Evolutionary conservation across 2,888 invertebrate genomes (phyloP).

Genomic region (Xestobium rufovillosum): DNA sequence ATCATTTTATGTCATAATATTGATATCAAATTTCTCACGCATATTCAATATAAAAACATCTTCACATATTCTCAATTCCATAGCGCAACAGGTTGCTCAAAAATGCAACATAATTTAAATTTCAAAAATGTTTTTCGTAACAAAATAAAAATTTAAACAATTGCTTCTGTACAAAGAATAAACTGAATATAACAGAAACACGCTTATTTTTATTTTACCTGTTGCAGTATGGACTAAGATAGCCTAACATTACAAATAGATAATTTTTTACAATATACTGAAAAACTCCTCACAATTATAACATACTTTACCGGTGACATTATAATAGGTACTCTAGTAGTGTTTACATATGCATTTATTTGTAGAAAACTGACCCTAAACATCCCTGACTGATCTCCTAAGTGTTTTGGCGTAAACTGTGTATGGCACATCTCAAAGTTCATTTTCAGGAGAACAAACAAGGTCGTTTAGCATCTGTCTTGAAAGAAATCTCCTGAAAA

Average conservation of each 20-base stretch:
- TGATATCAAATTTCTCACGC: conserved; percentile 44
- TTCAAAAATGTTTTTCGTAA: conserved; percentile 12
- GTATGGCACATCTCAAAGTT: no score
- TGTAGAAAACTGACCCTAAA: neutral
- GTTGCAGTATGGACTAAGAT: no score
- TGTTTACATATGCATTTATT: conserved; percentile 20
- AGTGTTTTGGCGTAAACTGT: conserved; percentile 11
- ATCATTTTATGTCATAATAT: conserved; percentile 43
- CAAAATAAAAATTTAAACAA: no score
- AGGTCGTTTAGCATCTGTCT: no score
- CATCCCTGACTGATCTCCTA: neutral
- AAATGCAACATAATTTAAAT: no score
- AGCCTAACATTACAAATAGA: conserved; percentile 43
- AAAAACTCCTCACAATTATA: conserved; percentile 36
- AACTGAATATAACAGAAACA: no score
- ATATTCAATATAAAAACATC: conserved; percentile 38
- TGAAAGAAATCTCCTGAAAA: no score
- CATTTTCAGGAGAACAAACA: no score
- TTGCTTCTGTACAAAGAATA: no score
- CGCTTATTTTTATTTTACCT: no score
- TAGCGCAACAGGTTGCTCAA: no score
- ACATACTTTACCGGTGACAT: conserved; percentile 38
- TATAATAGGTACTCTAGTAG: conserved; percentile 47
- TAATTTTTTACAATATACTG: conserved; percentile 38
- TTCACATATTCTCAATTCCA: conserved; percentile 34